Conservation (phyloP, 2,888 invertebrate genomes). For the Hermaeophaga mercurialis region DNA sequence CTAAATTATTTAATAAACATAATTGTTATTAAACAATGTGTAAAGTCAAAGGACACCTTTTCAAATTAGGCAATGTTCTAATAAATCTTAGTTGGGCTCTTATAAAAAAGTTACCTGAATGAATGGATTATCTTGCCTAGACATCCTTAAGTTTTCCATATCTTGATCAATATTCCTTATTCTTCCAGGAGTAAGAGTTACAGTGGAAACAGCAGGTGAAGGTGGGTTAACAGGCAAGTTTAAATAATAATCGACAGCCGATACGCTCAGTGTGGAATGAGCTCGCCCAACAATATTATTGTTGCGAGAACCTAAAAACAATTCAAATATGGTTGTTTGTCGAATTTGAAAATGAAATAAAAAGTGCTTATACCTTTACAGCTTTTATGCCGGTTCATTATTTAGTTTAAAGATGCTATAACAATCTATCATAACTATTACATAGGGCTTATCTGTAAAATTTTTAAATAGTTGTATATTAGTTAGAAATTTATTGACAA, state of each 20-base stretch:
- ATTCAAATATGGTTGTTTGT: neutral
- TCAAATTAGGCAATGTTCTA: too few species aligned
- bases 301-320: slow-evolving; percentile 35
- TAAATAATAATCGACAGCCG: slow-evolving; percentile 55
- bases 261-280: slow-evolving; percentile 55
- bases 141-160: slow-evolving; percentile 80
- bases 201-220: slow-evolving; percentile 66
- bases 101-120: slow-evolving; percentile 66
- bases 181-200: slow-evolving; percentile 74
- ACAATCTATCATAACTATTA: slow-evolving; percentile 14
- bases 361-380: slow-evolving; percentile 24
- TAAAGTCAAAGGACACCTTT: too few species aligned
- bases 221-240: slow-evolving; percentile 55
- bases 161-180: slow-evolving; percentile 81
- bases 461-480: slow-evolving; percentile 11
- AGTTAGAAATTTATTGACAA: slow-evolving; percentile 15
- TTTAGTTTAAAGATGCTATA: slow-evolving; percentile 3
- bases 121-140: slow-evolving; percentile 84
- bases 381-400: slow-evolving; percentile 31
- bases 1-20: slow-evolving; percentile 13
- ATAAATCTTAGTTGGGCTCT: slow-evolving; percentile 4
- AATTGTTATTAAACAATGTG: too few species aligned
- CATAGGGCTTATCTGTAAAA: slow-evolving; percentile 2
- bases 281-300: slow-evolving; percentile 50
- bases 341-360: neutral